Conservation (phyloP, 2,797 vertebrate species). For the Tachyglossus aculeatus region DNA sequence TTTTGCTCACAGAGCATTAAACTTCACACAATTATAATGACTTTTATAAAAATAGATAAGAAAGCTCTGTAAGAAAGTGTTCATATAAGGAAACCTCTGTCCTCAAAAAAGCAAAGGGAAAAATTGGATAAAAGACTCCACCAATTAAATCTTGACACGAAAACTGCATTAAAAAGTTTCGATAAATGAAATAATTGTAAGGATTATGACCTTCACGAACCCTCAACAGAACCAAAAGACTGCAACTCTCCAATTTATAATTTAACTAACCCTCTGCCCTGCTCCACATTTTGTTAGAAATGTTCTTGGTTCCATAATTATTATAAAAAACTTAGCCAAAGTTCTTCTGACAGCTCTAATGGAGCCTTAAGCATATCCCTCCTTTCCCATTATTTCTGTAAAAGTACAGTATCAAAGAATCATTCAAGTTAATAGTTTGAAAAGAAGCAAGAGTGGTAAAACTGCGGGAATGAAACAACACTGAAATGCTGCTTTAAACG, state of each 20-base stretch:
- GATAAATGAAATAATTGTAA: conserved; percentile 59
- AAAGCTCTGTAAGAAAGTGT: conserved; percentile 79
- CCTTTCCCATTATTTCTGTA: too few species aligned
- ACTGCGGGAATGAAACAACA: too few species aligned
- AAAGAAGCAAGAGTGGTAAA: too few species aligned
- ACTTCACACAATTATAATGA: conserved; percentile 56
- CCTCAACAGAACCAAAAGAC: too few species aligned
- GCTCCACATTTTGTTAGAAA: conserved; percentile 37
- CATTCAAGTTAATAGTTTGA: too few species aligned
- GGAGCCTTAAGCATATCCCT: conserved; percentile 43
- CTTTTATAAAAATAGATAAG: conserved; percentile 79
- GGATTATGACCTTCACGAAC: conserved; percentile 55
- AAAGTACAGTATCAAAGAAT: too few species aligned
- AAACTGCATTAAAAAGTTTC: conserved; percentile 70
- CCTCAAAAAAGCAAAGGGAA: conserved; percentile 52
- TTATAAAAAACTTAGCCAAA: conserved; percentile 56
- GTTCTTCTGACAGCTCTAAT: conserved; percentile 10
- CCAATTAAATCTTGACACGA: conserved; percentile 57
- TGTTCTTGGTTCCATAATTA: conserved; percentile 51
- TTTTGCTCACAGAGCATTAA: conserved; percentile 75
- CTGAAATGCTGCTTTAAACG: conserved; percentile 15
- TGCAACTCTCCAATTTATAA: too few species aligned
- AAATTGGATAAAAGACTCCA: conserved; percentile 56
- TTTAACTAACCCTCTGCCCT: too few species aligned
- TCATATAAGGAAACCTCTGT: conserved; percentile 66